These are phyloP conservation scores for Heterodera carotae DNA, from an alignment of 1,140 invertebrate genomes.

Conservation along the genomic window DNA sequence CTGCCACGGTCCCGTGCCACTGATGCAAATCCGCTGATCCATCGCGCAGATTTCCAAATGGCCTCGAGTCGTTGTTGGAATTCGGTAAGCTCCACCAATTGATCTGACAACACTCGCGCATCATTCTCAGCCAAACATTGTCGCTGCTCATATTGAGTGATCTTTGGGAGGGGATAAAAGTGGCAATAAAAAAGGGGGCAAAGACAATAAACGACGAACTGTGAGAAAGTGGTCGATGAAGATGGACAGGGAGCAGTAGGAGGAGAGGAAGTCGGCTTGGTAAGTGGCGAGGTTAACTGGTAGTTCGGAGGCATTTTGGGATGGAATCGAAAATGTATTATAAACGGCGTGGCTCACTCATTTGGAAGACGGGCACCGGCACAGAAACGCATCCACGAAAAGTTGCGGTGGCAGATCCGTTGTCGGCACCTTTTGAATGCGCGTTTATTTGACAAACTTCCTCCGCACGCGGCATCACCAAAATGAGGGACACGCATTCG, in stretches of 20 bases:
- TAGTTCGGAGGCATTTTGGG: constrained; percentile 10
- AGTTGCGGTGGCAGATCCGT: background rate
- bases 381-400: constrained; percentile 46
- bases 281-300: constrained; percentile 43
- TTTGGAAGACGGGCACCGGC: constrained; percentile 52
- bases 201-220: constrained; percentile 15
- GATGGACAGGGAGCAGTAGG: constrained; percentile 46
- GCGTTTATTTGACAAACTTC: constrained; percentile 46
- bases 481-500: constrained; percentile 43
- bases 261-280: constrained; percentile 49
- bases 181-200: background rate
- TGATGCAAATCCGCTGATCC: constrained; percentile 52
- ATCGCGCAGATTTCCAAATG: constrained; percentile 40
- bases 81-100: constrained; percentile 38
- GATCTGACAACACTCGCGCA: constrained; percentile 41
- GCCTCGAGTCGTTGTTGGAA: constrained; percentile 42
- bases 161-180: background rate
- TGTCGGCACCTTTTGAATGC: background rate
- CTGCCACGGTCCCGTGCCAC: constrained; percentile 36
- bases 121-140: constrained; percentile 44
- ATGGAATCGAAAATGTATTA: background rate
- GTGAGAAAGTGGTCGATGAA: constrained; percentile 51
- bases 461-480: constrained; percentile 47
- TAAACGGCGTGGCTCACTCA: constrained; percentile 37
- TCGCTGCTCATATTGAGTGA: constrained; percentile 48